Conservation (phyloP, 2,797 vertebrate species). For the Geotrypetes seraphini region DNA sequence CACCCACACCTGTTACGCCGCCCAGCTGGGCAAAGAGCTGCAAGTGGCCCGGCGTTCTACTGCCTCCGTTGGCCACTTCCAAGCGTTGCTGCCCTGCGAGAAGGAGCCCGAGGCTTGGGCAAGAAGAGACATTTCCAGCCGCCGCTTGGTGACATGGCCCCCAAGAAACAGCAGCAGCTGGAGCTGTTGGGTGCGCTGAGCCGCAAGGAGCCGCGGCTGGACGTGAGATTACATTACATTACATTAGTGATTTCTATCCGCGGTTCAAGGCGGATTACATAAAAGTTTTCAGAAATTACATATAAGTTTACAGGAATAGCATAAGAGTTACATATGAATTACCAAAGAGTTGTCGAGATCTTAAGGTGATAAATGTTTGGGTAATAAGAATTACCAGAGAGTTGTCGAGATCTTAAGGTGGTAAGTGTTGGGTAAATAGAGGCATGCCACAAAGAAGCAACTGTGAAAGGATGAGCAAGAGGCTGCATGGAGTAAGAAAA, state of each 20-base stretch:
- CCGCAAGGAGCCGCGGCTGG: constrained; percentile 68
- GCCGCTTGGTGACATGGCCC: constrained; percentile 76
- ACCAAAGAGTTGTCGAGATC: too few relatives aligned
- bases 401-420: too few relatives aligned
- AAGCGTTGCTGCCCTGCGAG: constrained; percentile 81
- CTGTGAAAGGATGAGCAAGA: constrained; percentile 85
- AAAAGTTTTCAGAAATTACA: too few relatives aligned
- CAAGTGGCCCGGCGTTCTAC: constrained; percentile 71
- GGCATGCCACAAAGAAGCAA: constrained; percentile 85
- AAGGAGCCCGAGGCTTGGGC: constrained; percentile 53
- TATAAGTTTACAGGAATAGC: too few relatives aligned
- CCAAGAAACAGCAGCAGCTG: constrained; percentile 76
- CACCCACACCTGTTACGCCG: constrained; percentile 49
- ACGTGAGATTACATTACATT: too few relatives aligned
- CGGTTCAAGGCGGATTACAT: too few relatives aligned
- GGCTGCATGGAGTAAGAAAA: constrained; percentile 52
- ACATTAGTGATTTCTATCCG: too few relatives aligned
- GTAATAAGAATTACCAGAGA: too few relatives aligned
- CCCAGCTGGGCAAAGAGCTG: constrained; percentile 65
- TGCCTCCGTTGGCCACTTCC: constrained; percentile 79
- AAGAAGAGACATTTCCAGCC: constrained; percentile 83
- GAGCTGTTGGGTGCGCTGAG: constrained; percentile 71
- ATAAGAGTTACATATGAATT: too few relatives aligned
- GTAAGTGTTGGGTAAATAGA: too few relatives aligned
- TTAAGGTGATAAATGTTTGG: too few relatives aligned